Base-by-base conservation (phyloP, 2,113 vertebrate genomes). In the Saimiri boliviensis region DNA sequence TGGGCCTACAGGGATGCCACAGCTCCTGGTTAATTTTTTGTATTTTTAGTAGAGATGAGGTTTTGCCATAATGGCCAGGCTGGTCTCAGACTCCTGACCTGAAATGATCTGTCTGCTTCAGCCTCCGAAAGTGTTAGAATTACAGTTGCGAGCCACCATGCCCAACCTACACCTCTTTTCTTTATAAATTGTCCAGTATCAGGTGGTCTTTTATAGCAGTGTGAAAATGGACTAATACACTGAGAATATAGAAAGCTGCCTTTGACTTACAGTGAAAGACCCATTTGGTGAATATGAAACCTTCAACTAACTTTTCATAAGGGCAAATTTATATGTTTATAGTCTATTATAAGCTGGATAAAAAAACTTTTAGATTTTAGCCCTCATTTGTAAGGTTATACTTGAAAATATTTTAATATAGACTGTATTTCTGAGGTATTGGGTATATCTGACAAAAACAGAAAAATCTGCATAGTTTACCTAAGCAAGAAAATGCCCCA, bases 251-350 rank as follows among this genome's bases (percentile, higher is more conserved):
- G 27, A 70, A 84, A 70, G 40, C 11, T 71, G 35, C 19, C 19
- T 89, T 95, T 88, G 60, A 86, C 23, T 80, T 92, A 83, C 32
- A 56, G 35, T 94, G 49, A 32, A 32, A 66, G 63, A 21, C 12
- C 25, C 16, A 42, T 71, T 92, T 89, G 66, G 23, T 95, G 82
- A 96, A 10, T 27, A 95, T 87, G 42, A 89, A 90, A 71, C 11
- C 20, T 87, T 49, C 91, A 92, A 66, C 20, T 82, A 68, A 77
- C 47, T 74, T 79, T 74, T 92, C 47, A 68, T 81, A n/a, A 81
- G 17, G 6, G 6, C 3, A 82, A 35, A 68, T 79, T 35, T 45
- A 77, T 73, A 25, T n/a, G 47, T 86, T 86, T 27, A 49, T 94
- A 30, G 27, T 74, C 9, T 95, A 91, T 84, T 54, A 52, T 60